Evolutionary conservation across 2,113 vertebrate species (phyloP).

Genomic region (Sterna hirundo): DNA sequence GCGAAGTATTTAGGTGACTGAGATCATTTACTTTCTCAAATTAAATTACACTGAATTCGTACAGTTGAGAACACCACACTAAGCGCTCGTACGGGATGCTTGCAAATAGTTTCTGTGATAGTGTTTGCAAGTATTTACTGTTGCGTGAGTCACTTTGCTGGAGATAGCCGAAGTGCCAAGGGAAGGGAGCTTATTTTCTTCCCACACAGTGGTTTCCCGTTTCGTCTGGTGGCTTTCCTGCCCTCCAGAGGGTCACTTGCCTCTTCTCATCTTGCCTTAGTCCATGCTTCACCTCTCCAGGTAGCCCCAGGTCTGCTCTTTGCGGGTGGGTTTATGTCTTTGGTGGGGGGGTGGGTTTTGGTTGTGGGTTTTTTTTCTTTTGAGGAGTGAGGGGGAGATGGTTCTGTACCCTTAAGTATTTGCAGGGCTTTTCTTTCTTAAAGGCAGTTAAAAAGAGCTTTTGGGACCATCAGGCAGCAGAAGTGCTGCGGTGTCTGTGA

Average conservation of each 20-base stretch:
- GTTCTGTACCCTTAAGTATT: not conserved
- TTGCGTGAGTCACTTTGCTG: not conserved
- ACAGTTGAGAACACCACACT: accelerated
- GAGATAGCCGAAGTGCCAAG: not conserved
- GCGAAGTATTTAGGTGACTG: not conserved
- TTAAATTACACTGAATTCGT: not conserved
- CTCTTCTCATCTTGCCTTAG: not conserved
- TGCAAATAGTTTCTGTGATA: not conserved
- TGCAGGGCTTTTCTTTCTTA: not conserved
- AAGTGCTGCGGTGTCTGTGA: not conserved
- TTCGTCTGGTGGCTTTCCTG: not conserved
- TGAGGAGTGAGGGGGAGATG: not conserved
- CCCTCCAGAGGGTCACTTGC: not conserved
- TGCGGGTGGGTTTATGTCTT: not conserved
- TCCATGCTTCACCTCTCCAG: not conserved
- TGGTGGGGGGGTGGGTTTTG: not conserved
- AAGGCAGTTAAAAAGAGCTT: not conserved
- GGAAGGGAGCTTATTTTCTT: not conserved
- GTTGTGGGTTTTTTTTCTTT: not conserved
- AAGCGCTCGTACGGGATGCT: not conserved
- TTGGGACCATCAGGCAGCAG: not conserved
- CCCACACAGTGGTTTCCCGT: accelerated
- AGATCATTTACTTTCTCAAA: not conserved
- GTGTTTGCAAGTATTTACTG: not conserved
- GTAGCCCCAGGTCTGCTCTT: not conserved